Evolutionary conservation across 1,140 invertebrate species (phyloP).

Genomic region (Teleopsis dalmanni): DNA sequence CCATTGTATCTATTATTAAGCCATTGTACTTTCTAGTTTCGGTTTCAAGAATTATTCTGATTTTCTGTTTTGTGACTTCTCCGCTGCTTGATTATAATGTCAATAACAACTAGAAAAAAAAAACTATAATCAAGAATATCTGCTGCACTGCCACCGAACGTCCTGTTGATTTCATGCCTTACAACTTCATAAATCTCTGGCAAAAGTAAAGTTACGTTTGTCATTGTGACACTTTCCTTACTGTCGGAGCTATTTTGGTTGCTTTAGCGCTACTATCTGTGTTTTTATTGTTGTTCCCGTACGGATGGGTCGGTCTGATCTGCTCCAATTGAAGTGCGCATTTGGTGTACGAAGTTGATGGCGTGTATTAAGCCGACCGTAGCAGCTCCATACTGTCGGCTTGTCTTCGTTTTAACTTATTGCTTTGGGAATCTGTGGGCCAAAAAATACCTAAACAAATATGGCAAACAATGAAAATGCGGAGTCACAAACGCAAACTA

Average conservation of each 20-base stretch:
- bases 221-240: too few relatives aligned
- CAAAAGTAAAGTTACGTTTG: too few relatives aligned
- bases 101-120: slow-evolving; percentile 33
- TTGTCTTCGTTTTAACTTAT: slow-evolving; percentile 38
- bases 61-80: not conserved
- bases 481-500: slow-evolving; percentile 3
- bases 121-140: slow-evolving; percentile 43
- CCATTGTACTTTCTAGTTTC: slow-evolving; percentile 38
- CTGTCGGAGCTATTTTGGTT: too few relatives aligned
- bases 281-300: too few relatives aligned
- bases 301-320: too few relatives aligned
- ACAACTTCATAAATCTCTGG: too few relatives aligned
- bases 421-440: slow-evolving; percentile 37
- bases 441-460: not conserved
- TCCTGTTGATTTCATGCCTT: too few relatives aligned
- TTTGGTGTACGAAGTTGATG: too few relatives aligned
- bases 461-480: slow-evolving; percentile 19
- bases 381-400: not conserved
- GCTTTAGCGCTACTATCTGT: too few relatives aligned
- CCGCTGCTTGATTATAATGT: slow-evolving; percentile 42
- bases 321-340: too few relatives aligned
- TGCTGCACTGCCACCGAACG: too few relatives aligned
- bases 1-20: slow-evolving; percentile 2
- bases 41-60: slow-evolving; percentile 11
- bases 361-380: too few relatives aligned